Conservation (phyloP, 1,140 invertebrate genomes). For the Conopomorpha cramerella region DNA sequence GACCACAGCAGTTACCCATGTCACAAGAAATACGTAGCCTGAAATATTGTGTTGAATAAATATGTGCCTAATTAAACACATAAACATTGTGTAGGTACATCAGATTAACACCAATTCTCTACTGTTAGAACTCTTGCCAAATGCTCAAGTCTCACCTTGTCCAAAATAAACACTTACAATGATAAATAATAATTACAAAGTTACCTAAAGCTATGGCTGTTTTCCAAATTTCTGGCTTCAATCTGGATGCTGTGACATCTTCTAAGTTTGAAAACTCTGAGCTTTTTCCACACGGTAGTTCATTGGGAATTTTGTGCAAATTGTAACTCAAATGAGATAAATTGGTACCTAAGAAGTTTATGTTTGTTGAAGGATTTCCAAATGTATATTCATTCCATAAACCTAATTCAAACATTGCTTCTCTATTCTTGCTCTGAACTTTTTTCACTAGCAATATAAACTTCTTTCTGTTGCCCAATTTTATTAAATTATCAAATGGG, state of each 20-base stretch:
- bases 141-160: too few species aligned
- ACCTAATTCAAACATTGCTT: conserved; percentile 47
- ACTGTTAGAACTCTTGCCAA: neutral
- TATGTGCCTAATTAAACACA: neutral
- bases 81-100: neutral
- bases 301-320: conserved; percentile 39
- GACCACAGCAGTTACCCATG: conserved; percentile 96
- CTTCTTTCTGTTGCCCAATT: conserved; percentile 47
- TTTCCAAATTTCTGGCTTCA: conserved; percentile 59
- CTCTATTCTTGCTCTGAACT: conserved; percentile 45
- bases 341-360: conserved; percentile 53
- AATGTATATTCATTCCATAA: conserved; percentile 36
- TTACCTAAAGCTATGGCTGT: conserved; percentile 55
- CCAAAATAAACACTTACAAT: neutral
- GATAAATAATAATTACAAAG: conserved; percentile 2
- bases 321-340: conserved; percentile 54
- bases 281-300: too few species aligned
- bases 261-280: conserved; percentile 33
- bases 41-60: conserved; percentile 2
- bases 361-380: conserved; percentile 43
- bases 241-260: conserved; percentile 48
- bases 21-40: conserved; percentile 90
- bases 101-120: neutral
- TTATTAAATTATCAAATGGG: conserved; percentile 40
- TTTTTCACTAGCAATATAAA: conserved; percentile 49